Base-by-base conservation (phyloP, 2,888 invertebrate species). In the Camptogramma bilineatum region DNA sequence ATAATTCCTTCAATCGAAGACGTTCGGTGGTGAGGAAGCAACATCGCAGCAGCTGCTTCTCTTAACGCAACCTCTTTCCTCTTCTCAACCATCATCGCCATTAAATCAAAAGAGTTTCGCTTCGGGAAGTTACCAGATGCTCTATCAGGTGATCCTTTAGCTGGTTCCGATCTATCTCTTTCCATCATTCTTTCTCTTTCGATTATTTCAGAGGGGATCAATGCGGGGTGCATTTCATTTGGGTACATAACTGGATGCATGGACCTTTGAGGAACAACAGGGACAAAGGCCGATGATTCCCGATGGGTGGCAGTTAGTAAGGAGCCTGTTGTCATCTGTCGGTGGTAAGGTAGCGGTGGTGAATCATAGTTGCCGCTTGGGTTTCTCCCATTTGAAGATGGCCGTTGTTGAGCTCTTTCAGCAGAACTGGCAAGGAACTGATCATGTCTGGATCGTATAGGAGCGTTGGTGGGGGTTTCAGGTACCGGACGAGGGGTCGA, bases 1-100 rank as follows among this genome's bases (percentile, higher is more conserved):
- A 94, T 94, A 73, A 94, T 94, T 10, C 94, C 94, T 50, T 94
- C 94, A 19, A 94, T 94, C 24, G 93, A 91, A 0, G 92, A 84
- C 9, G 90, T 82, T 74, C 93, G 84, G 64, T 93, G 93, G 52
- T 95, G 94, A 1, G 95, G 95, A 70, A 97, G 83, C 73, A 97
- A 93, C 93, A 97, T 95, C 64, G 94, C 93, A 0, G 96, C 96
- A 0, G 96, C 96, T 48, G 96, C 96, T 80, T 96, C 96, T 17
- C 96, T 90, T 54, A 96, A 85, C 0, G 96, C 97, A 56, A 97
- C 90, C 80, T 97, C 97, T 84, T 97, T 97, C 63, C 97, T 93
- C 82, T 97, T 97, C 80, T 97, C 97, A 2, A 97, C 97, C 97
- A 97, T 97, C 96, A 97, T 97, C 44, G 97, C 97, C 94, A 97